Percentiles rank a stretch among this genome's conserved stretches.
Conservation (phyloP, 1,140 invertebrate species). For the Aphelenchoides fujianensis region DNA sequence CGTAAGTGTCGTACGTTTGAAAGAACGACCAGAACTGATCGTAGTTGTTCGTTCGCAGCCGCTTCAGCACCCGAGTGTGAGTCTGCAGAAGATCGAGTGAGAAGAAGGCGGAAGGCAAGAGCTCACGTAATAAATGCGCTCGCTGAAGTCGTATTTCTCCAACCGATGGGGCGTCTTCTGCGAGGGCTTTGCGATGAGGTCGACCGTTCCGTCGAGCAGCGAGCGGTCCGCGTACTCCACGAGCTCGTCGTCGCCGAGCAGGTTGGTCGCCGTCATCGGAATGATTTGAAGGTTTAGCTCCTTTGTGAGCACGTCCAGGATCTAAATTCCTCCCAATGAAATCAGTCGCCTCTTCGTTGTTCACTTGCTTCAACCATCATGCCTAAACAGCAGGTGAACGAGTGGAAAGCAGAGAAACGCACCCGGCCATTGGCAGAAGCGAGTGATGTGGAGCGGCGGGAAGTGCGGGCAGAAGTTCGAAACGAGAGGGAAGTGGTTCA, state of each 20-base stretch:
- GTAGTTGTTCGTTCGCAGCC: not conserved
- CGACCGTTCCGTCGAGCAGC: not conserved
- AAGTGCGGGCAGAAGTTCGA: not conserved
- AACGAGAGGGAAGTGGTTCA: not conserved
- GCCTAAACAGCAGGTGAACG: too few species aligned
- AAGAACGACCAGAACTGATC: constrained; percentile 12
- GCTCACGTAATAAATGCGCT: not conserved
- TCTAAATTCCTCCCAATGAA: not conserved
- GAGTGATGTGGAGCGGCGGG: not conserved
- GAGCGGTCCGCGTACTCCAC: not conserved
- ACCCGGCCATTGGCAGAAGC: not conserved
- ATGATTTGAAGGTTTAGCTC: not conserved
- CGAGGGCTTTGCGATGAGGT: not conserved
- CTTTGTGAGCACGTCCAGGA: not conserved
- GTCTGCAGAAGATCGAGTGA: too few species aligned
- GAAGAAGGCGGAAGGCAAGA: not conserved
- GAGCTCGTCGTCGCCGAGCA: not conserved
- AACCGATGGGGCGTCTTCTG: not conserved
- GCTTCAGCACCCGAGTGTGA: not conserved
- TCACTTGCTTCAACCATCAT: too few species aligned
- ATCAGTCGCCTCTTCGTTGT: not conserved
- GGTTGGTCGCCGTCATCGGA: not conserved
- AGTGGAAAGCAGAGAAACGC: too few species aligned
- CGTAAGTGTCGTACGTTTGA: constrained; percentile 8
- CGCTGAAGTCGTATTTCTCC: not conserved